Conservation (phyloP, 2,797 vertebrate genomes). For the Eidolon dupreanum region DNA sequence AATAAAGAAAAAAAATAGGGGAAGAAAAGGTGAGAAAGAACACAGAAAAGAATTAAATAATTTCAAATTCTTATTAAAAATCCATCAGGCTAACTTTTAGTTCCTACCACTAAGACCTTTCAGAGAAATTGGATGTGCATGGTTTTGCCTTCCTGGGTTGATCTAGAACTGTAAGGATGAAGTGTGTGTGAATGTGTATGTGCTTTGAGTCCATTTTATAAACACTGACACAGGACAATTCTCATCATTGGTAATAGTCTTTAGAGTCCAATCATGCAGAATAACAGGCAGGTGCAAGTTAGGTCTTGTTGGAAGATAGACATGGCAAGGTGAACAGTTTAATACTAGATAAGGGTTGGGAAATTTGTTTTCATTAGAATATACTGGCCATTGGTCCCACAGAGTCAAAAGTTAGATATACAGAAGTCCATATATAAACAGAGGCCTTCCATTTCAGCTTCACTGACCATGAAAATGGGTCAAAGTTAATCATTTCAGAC, state of each 20-base stretch:
- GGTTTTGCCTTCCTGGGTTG: slow-evolving; percentile 72
- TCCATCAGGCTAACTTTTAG: slow-evolving; percentile 56
- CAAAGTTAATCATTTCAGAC: slow-evolving; percentile 74
- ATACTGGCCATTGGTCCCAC: slow-evolving; percentile 98
- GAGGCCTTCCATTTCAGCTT: slow-evolving; percentile 82
- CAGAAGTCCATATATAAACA: slow-evolving; percentile 93
- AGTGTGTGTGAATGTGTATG: not conserved
- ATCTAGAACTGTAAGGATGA: slow-evolving; percentile 52
- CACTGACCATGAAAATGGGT: slow-evolving; percentile 69
- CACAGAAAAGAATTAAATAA: slow-evolving; percentile 11
- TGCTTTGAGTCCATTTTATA: slow-evolving; percentile 76
- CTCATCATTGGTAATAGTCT: slow-evolving; percentile 89
- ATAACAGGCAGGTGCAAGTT: slow-evolving; percentile 92
- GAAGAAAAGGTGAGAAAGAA: slow-evolving; percentile 32
- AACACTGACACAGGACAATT: slow-evolving; percentile 82
- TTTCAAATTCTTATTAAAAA: slow-evolving; percentile 71
- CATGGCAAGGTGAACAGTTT: slow-evolving; percentile 92
- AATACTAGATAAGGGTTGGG: slow-evolving; percentile 68
- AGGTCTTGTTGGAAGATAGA: slow-evolving; percentile 85
- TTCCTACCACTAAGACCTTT: slow-evolving; percentile 60
- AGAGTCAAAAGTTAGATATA: slow-evolving; percentile 89
- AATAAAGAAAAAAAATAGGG: slow-evolving; percentile 43
- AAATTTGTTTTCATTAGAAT: slow-evolving; percentile 82
- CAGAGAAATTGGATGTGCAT: slow-evolving; percentile 57
- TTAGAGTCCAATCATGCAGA: slow-evolving; percentile 93